Evolutionary conservation across 92 coral and sea anemone species (phyloP).

Genomic region (Chrysogorgia sp.): DNA sequence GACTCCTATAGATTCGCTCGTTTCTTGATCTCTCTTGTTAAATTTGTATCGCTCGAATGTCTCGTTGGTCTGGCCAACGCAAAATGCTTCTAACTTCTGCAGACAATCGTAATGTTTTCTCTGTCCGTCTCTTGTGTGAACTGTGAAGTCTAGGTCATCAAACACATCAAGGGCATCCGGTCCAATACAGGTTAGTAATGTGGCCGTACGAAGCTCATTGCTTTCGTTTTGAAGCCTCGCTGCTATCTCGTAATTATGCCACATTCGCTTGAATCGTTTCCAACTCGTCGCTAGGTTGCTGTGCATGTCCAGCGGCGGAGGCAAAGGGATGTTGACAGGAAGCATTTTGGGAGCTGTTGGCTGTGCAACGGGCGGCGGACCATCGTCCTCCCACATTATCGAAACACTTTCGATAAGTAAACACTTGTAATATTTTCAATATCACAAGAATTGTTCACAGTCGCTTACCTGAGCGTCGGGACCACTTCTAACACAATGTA

Average conservation of each 20-base stretch:
- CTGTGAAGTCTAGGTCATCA: constrained; percentile 64
- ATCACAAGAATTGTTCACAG: no score
- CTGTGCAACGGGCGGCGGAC: neutral
- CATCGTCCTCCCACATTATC: neutral
- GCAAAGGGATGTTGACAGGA: constrained; percentile 57
- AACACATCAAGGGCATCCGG: constrained; percentile 66
- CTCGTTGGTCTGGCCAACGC: constrained; percentile 67
- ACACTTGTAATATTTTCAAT: no score
- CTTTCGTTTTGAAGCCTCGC: constrained; percentile 31
- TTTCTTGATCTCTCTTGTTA: constrained; percentile 67
- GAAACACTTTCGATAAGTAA: neutral
- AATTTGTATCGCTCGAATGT: constrained; percentile 67
- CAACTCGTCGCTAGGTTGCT: constrained; percentile 54
- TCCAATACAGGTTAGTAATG: constrained; percentile 62
- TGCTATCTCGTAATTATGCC: constrained; percentile 47
- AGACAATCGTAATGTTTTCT: constrained; percentile 60
- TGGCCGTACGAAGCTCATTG: constrained; percentile 54
- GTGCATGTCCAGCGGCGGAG: constrained; percentile 42
- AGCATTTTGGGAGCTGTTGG: neutral
- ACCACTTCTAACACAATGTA: constrained; percentile 30
- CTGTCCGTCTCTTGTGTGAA: constrained; percentile 29
- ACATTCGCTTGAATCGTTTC: constrained; percentile 52
- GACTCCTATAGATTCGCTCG: constrained; percentile 65
- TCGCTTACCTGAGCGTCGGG: no score
- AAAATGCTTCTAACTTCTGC: constrained; percentile 60